phyloP scores from a whole-genome alignment of 1,140 invertebrate genomes.

The Pseudomyrmex cubaensis region DNA sequence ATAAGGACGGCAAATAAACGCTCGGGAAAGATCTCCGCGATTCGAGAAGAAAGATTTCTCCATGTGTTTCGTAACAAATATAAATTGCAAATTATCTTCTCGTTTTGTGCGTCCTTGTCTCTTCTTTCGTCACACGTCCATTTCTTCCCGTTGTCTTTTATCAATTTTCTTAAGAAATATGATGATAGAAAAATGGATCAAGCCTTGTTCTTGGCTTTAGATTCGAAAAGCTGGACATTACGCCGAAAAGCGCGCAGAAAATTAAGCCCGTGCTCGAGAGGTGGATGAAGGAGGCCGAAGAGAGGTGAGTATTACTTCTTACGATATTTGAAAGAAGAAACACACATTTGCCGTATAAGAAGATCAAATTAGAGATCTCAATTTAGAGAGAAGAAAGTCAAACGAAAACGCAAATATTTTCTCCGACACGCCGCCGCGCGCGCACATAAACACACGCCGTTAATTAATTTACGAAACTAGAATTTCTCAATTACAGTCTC shows the following conservation, averaged over 20 bases:
- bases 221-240: slow-evolving; percentile 99
- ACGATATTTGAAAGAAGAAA: background rate
- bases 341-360: no score
- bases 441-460: no score
- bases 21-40: slow-evolving; percentile 8
- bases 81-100: background rate
- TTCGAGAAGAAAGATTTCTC: background rate
- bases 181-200: slow-evolving; percentile 36
- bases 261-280: slow-evolving; percentile 98
- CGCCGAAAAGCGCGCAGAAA: slow-evolving; percentile 99
- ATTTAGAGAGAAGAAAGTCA: no score
- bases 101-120: slow-evolving; percentile 59
- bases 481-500: slow-evolving; percentile 3
- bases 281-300: slow-evolving; percentile 99
- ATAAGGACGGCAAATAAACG: slow-evolving; percentile 53
- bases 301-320: slow-evolving; percentile 89
- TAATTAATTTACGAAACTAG: slow-evolving; percentile 38
- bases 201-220: slow-evolving; percentile 86
- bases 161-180: slow-evolving; percentile 3
- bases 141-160: background rate
- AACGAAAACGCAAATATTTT: no score
- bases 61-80: no score
- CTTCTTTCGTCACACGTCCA: slow-evolving; percentile 23
- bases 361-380: no score
- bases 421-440: no score